Percentiles rank a stretch among this genome's conserved stretches.
These are phyloP conservation scores for Manduca sexta DNA, from an alignment of 1,140 invertebrate genomes.

Conservation along the genomic window DNA sequence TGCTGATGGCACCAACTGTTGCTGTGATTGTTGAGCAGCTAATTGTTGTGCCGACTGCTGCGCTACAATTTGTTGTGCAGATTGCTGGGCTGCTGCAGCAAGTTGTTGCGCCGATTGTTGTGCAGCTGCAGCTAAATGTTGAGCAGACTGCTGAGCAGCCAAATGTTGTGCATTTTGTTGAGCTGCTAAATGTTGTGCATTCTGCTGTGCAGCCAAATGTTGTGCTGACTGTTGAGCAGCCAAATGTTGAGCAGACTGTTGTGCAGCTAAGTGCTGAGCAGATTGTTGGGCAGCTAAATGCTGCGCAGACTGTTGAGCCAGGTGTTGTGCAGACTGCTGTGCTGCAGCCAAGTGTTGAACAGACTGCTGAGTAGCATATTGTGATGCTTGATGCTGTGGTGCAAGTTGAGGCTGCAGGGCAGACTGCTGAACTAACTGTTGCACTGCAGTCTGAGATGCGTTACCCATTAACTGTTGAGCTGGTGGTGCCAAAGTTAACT, in stretches of 20 bases:
- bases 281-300: conserved; percentile 54
- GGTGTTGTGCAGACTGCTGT: conserved; percentile 42
- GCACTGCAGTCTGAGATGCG: conserved; percentile 52
- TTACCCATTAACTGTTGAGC: conserved; percentile 56
- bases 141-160: conserved; percentile 27
- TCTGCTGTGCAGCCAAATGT: conserved; percentile 44
- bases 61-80: conserved; percentile 32
- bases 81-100: conserved; percentile 28
- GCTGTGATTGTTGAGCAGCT: conserved; percentile 56
- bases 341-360: conserved; percentile 54
- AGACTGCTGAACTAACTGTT: conserved; percentile 60
- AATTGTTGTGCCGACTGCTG: conserved; percentile 60
- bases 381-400: conserved; percentile 51
- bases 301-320: conserved; percentile 46
- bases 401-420: conserved; percentile 51
- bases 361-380: conserved; percentile 54
- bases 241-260: conserved; percentile 45
- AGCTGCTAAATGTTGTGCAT: conserved; percentile 34
- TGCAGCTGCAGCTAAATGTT: conserved; percentile 35
- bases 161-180: conserved; percentile 20
- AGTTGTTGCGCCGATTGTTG: conserved; percentile 33
- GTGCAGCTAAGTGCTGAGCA: conserved; percentile 45
- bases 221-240: conserved; percentile 31
- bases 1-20: conserved; percentile 41
- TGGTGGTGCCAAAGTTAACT: conserved; percentile 56